Evolutionary conservation across 2,113 vertebrate species (phyloP), one percentile per base, ranked within the genome.

Genomic region (Vireo altiloquus): DNA sequence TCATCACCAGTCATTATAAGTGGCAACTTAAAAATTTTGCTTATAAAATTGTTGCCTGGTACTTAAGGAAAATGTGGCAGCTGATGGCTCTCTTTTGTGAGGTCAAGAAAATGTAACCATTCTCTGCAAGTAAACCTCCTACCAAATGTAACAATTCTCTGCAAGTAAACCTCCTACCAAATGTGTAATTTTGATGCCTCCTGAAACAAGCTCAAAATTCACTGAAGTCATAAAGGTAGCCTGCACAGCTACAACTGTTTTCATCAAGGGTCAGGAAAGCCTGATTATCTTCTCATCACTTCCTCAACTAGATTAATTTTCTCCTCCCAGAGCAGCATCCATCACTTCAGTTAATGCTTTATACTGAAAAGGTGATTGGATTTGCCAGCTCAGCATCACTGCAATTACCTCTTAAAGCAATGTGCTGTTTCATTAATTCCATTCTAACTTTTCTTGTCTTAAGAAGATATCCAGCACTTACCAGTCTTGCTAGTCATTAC

Each of bases 251-350:
- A 75, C 71, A 95, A 72, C 71, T 53, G 64, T 70, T 89, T 77
- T 78, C 68, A 78, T 61, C 60, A 82, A 70, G 59, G 79, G 82
- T 89, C 90, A 91, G 4, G 17, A 92, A 94, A 96, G 70, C 56
- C 82, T 84, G 44, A 87, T 39, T 88, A 33, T 44, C 75, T 90
- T 82, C 78, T 96, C 94, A 92, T 95, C 91, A 74, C 81, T 96
- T 96, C 65, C 94, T 89, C 92, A 95, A 94, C 96, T 92, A 97
- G 76, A 93, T 68, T 78, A 35, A 94, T 94, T 78, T 83, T 92
- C 93, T 92, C 79, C 56, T 74, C 64, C 59, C 68, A 90, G 44
- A 80, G 76, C 49, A 63, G 94, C 82, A 87, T 68, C 90, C 72
- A 96, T 97, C 87, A 95, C 59, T 91, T 82, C 76, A 90, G 69